A percentile compares a stretch with the other conserved stretches of the same genome.
These are phyloP conservation scores for Neocrepidodera transversa DNA, from an alignment of 2,888 invertebrate species.

Conservation along the genomic window DNA sequence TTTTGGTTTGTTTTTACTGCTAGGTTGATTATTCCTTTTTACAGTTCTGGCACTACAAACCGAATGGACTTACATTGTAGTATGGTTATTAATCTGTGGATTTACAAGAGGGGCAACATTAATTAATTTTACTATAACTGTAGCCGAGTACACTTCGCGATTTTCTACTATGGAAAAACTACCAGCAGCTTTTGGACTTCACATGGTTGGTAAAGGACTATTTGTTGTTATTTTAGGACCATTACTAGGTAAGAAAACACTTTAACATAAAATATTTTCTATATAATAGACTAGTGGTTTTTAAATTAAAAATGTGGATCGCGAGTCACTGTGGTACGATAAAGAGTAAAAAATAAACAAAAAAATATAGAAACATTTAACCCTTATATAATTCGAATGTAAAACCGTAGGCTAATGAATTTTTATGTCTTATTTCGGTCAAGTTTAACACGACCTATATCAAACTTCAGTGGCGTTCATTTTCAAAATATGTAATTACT, in stretches of 20 bases:
- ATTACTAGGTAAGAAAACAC: slow-evolving; percentile 66
- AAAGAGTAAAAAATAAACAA: too few relatives aligned
- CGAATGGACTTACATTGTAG: slow-evolving; percentile 72
- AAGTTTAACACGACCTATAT: too few relatives aligned
- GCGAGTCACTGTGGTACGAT: too few relatives aligned
- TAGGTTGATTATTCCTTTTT: slow-evolving; percentile 49
- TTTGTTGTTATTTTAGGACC: slow-evolving; percentile 76
- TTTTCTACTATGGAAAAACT: slow-evolving; percentile 70
- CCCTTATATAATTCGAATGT: too few relatives aligned
- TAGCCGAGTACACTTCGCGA: slow-evolving; percentile 68
- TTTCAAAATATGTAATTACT: too few relatives aligned
- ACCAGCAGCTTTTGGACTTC: slow-evolving; percentile 79
- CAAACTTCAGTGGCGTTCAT: too few relatives aligned
- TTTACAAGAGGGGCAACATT: slow-evolving; percentile 81
- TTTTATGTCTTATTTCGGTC: too few relatives aligned
- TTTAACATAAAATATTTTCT: background rate
- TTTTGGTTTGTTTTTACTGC: slow-evolving; percentile 26
- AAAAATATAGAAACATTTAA: too few relatives aligned
- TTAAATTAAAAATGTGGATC: too few relatives aligned
- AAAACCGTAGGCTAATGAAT: too few relatives aligned
- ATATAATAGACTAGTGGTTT: too few relatives aligned
- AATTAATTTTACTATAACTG: slow-evolving; percentile 79
- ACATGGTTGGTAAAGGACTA: slow-evolving; percentile 78
- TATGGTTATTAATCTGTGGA: slow-evolving; percentile 77
- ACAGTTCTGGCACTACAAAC: slow-evolving; percentile 77